A percentile compares a stretch with the other conserved stretches of the same genome.
These are phyloP conservation scores for Paracentrotus lividus DNA, from an alignment of 53 echinoderm and acorn worm genomes.

Conservation along the genomic window DNA sequence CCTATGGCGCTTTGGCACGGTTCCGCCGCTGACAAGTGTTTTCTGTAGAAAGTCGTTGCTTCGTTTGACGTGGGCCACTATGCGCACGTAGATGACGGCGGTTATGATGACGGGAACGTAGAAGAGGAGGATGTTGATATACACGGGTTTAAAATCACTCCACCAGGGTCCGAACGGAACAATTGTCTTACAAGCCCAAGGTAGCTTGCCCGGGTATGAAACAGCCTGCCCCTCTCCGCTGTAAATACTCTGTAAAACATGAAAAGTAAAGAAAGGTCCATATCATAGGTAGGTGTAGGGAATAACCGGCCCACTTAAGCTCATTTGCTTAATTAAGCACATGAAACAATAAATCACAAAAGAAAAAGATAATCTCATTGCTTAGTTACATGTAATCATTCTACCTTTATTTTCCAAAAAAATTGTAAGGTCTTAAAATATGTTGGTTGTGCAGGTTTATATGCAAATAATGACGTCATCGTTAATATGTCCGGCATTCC, in stretches of 20 bases:
- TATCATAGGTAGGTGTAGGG: too few species aligned
- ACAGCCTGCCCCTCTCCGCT: conserved; percentile 68
- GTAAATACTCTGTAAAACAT: conserved; percentile 78
- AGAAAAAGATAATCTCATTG: too few species aligned
- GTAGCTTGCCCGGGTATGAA: conserved; percentile 82
- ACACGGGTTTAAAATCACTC: conserved; percentile 86
- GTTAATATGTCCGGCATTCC: too few species aligned
- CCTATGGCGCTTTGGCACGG: conserved; percentile 15
- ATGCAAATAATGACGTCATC: too few species aligned
- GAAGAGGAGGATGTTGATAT: conserved; percentile 88
- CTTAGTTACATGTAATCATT: too few species aligned
- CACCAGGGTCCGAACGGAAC: conserved; percentile 80
- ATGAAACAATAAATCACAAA: too few species aligned
- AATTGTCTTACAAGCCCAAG: conserved; percentile 86
- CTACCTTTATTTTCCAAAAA: too few species aligned
- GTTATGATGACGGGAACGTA: conserved; percentile 85
- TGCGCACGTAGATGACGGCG: conserved; percentile 74
- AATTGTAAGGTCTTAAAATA: too few species aligned
- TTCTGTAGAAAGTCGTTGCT: conserved; percentile 19
- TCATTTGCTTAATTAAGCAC: too few species aligned
- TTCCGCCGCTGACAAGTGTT: conserved; percentile 24
- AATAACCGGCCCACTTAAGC: too few species aligned
- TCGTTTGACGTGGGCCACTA: conserved; percentile 76
- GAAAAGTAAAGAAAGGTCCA: not conserved
- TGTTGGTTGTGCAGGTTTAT: too few species aligned